These are phyloP conservation scores for Trachelus iudaicus DNA, from an alignment of 2,888 invertebrate genomes.

Conservation along the genomic window DNA sequence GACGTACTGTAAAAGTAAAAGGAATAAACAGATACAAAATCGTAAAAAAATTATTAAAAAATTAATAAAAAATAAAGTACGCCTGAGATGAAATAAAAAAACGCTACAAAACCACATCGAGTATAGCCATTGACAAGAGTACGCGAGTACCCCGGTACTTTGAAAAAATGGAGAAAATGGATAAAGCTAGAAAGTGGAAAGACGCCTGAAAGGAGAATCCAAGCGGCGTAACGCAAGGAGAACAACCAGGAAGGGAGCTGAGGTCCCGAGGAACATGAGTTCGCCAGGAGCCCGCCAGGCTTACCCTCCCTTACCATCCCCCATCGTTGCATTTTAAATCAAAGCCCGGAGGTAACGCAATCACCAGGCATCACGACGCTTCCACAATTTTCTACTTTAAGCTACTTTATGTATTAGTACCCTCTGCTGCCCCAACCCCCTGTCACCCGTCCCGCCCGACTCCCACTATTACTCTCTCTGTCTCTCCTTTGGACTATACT, in stretches of 20 bases:
- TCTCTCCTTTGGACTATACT: slow-evolving; percentile 13
- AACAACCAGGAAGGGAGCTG: background rate
- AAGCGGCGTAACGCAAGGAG: background rate
- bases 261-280: slow-evolving; percentile 22
- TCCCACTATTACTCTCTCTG: slow-evolving; percentile 21
- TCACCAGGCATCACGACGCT: slow-evolving; percentile 67
- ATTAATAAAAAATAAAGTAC: too few species aligned
- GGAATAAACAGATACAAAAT: too few species aligned
- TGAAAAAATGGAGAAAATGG: background rate
- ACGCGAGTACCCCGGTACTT: background rate
- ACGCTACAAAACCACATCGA: background rate
- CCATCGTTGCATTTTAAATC: slow-evolving; percentile 66
- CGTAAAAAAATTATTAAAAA: too few species aligned
- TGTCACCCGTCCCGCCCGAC: background rate
- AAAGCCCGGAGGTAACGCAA: slow-evolving; percentile 66
- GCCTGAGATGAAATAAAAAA: background rate
- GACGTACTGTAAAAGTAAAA: too few species aligned
- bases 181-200: background rate
- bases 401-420: slow-evolving; percentile 66
- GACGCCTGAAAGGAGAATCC: background rate
- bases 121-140: background rate
- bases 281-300: slow-evolving; percentile 26
- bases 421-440: slow-evolving; percentile 26
- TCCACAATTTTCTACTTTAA: slow-evolving; percentile 67
- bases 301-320: slow-evolving; percentile 31